Evolutionary conservation across 2,888 invertebrate genomes (phyloP), one percentile per base, ranked within the genome.

Genomic region (Uloborus plumipes): DNA sequence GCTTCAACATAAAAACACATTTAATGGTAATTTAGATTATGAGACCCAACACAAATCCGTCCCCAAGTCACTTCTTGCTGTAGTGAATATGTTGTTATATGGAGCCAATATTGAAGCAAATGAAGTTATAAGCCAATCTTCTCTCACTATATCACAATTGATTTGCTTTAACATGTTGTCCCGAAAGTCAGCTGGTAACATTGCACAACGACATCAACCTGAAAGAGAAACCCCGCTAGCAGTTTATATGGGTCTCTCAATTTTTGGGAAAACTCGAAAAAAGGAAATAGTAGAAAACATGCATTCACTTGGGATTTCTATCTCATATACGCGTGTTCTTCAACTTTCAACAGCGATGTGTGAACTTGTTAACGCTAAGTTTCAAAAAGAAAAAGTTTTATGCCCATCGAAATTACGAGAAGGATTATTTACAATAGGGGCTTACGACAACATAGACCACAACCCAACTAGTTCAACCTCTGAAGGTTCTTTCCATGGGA

Each of bases 291-390:
- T 16, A 20, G 61, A 61, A 61, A 61, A 61, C 3, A 16, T 61
- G 61, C 61, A 61, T 22, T 18, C 26, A 26, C n/a, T 61, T 61
- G 61, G 61, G 9, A 16, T 61, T 61, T 61, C n/a, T 2, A 2
- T 61, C 53, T 18, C 2, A 26, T 61, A 61, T 16, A 61, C 20
- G 3, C 61, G 61, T 61, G 61, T 61, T 2, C 61, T 61, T 18
- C n/a, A 61, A 20, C 61, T 61, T 11, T 61, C 61, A 61, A 18
- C 61, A 61, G 61, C 11, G 61, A 61, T 61, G 61, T 61, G 61
- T 20, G 61, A 61, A 61, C n/a, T 61, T 61, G 61, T 61, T 6
- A 61, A 61, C 20, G 61, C 20, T 18, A 61, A 61, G 61, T 9
- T 61, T 11, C 20, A 61, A 20, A 61, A 61, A 2, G 61, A 61